Base-by-base conservation (phyloP, 2,888 invertebrate genomes). In the Pandemis cinnamomeana region DNA sequence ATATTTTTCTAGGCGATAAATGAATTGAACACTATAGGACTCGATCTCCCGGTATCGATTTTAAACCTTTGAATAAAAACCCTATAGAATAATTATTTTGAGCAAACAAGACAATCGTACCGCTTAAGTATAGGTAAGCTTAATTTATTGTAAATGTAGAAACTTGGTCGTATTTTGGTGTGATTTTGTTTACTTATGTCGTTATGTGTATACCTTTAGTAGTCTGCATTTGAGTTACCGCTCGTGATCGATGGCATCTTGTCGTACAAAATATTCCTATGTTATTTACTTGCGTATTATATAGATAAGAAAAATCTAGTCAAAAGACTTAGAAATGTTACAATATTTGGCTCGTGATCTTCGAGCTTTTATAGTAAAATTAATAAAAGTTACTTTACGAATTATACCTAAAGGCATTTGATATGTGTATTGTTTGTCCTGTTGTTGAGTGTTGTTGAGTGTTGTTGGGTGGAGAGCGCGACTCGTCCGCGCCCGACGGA, bases 261-360 rank as follows among this genome's bases (percentile, higher is more conserved):
- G 92, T 93, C 94, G 94, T 94, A 94, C 94, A 94, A 94, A 76
- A 94, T 94, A 94, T 93, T 93, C 93, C 94, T 94, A 93, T 92
- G 91, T 93, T 93, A 91, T 91, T 91, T 92, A 93, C 90, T 90
- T 90, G 88, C 85, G 90, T 93, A 92, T 91, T 92, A 90, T 88
- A 90, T 91, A 90, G 87, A 84, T 93, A 93, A 92, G 92, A 84
- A 91, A 92, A 92, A 91, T 94, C 94, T 94, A 94, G 94, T 94
- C 94, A 94, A 88, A 90, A 91, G 94, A 94, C 94, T 93, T 93
- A 93, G 92, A 91, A 91, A 89, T 90, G 88, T 92, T 87, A 89
- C 77, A 89, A 84, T 90, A 89, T 87, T 89, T 86, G 85, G 91
- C 92, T 92, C 91, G 89, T 87, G 86, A 84, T 86, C 80, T 86